Evolutionary conservation across 2,888 invertebrate species (phyloP), one percentile per base, ranked within the genome.

Genomic region (Silvanus unidentatus): DNA sequence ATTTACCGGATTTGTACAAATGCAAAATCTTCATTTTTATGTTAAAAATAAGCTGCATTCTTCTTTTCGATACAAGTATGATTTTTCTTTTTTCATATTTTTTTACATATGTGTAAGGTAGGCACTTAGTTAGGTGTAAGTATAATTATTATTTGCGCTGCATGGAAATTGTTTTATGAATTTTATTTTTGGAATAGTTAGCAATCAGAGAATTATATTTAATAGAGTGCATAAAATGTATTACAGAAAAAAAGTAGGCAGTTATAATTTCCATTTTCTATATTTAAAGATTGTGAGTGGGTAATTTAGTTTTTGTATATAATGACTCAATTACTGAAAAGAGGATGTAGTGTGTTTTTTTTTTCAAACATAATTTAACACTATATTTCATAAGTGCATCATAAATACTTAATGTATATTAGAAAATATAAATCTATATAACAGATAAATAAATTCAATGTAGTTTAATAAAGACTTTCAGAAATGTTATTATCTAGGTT

Each of bases 301-400:
- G 49, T 49, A 52, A 52, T 52, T 52, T 43, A 48, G 45, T 49
- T 45, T 45, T 52, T 52, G 48, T 45, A 47, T 46, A 48, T 49
- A 49, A 52, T 44, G 40, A 49, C 41, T 46, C 47, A 52, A 52
- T 52, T 52, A 52, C 48, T 37, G 45, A 42, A 43, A 49, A 42
- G 46, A 52, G 49, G 52, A 52, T 49, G 52, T 49, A 47, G 49
- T n/a, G n/a, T n/a, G n/a, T 52, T 46, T 49, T 52, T 45, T 39
- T 44, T 28, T 48, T 43, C n/a, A 8, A 32, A 32, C 32, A 49
- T 48, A 51, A 48, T 49, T 43, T 46, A 41, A 32, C 46, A 45
- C 36, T 44, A 44, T 16, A 37, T 15, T 4, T 37, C 12, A 16
- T 16, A 37, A 37, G 10, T 37, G 37, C 37, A 37, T 3, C 10